Conservation (phyloP, 2,797 vertebrate species). For the Gastrophryne carolinensis region DNA sequence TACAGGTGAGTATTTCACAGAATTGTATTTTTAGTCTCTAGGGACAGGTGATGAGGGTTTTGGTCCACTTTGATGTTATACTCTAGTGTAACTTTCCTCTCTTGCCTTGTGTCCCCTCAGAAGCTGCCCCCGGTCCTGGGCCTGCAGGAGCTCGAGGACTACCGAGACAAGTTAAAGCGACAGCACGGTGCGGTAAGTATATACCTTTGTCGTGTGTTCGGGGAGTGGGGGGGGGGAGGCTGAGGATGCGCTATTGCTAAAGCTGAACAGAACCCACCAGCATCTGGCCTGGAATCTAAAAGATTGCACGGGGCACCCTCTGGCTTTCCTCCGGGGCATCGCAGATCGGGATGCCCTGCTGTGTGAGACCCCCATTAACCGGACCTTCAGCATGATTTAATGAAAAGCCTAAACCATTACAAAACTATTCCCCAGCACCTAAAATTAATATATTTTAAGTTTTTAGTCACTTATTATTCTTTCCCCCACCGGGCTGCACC, state of each 20-base stretch:
- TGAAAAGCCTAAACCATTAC: too few species aligned
- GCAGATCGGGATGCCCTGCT: background rate
- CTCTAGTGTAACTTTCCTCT: background rate
- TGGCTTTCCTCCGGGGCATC: background rate
- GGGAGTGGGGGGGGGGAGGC: too few species aligned
- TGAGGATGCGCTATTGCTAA: background rate
- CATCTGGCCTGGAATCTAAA: too few species aligned
- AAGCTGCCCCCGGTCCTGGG: conserved; percentile 90
- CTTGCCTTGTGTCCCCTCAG: conserved; percentile 61
- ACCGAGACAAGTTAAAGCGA: conserved; percentile 90
- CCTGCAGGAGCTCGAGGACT: conserved; percentile 91
- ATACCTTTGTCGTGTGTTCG: background rate
- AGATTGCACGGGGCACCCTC: background rate
- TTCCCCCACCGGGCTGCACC: too few species aligned
- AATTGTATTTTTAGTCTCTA: too few species aligned
- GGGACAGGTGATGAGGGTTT: background rate
- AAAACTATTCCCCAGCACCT: too few species aligned
- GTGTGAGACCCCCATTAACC: too few species aligned
- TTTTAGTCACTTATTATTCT: too few species aligned
- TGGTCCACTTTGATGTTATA: background rate
- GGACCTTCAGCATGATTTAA: too few species aligned
- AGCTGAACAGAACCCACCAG: too few species aligned
- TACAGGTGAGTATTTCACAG: too few species aligned
- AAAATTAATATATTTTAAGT: too few species aligned
- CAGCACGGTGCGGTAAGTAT: conserved; percentile 92